These are phyloP conservation scores for Megathymus violae DNA, from an alignment of 1,140 invertebrate species.

Conservation along the genomic window DNA sequence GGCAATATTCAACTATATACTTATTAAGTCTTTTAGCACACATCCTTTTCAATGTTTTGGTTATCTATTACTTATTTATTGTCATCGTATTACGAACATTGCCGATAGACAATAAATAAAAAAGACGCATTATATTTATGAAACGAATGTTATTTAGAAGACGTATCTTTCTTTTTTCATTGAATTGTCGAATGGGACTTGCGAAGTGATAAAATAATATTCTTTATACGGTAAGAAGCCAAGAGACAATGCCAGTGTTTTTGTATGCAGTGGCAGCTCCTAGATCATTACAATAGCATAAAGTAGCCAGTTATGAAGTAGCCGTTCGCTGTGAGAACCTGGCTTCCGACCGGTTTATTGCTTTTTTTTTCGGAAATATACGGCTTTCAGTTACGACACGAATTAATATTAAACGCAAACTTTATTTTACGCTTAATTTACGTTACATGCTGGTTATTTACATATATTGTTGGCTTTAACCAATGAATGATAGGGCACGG, in stretches of 20 bases:
- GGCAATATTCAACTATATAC: too few relatives aligned
- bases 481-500: too few relatives aligned
- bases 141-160: slow-evolving; percentile 9
- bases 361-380: slow-evolving; percentile 57
- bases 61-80: too few relatives aligned
- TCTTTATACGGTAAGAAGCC: slow-evolving; percentile 64
- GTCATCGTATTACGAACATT: too few relatives aligned
- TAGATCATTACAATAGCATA: slow-evolving; percentile 80
- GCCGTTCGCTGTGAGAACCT: too few relatives aligned
- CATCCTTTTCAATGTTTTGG: too few relatives aligned
- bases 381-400: slow-evolving; percentile 26
- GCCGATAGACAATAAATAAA: background rate
- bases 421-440: slow-evolving; percentile 20
- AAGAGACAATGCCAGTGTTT: slow-evolving; percentile 74
- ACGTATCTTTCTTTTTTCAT: slow-evolving; percentile 48
- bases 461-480: too few relatives aligned
- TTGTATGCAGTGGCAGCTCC: slow-evolving; percentile 66
- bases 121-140: background rate
- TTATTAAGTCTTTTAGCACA: too few relatives aligned
- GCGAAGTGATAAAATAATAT: slow-evolving; percentile 70
- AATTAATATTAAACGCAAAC: slow-evolving; percentile 39
- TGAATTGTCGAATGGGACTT: slow-evolving; percentile 51
- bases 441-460: too few relatives aligned
- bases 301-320: slow-evolving; percentile 79
- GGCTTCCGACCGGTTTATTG: slow-evolving; percentile 67